Evolutionary conservation across 2,797 vertebrate species (phyloP).

Genomic region (Spea hammondii): DNA sequence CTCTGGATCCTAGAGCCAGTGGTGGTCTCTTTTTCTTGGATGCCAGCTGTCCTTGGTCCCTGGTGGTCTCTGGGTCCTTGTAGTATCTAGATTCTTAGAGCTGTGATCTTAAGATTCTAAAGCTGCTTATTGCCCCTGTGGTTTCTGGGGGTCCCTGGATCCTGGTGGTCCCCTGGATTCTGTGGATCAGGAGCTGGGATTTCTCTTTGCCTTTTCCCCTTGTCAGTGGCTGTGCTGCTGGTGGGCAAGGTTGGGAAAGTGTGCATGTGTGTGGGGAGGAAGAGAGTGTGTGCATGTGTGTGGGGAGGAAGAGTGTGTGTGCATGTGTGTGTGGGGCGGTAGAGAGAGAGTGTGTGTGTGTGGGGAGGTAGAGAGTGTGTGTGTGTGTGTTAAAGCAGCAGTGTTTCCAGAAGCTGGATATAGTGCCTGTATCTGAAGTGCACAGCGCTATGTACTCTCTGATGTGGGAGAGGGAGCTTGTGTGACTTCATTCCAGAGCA

Average conservation of each 20-base stretch:
- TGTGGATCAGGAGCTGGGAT: conserved; percentile 9
- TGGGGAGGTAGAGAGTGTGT: background rate
- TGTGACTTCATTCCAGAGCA: conserved; percentile 24
- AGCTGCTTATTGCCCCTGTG: background rate
- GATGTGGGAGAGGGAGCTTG: conserved; percentile 36
- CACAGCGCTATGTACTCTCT: conserved; percentile 5
- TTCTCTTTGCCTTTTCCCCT: background rate
- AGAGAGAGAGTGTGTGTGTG: background rate
- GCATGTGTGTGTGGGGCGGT: background rate
- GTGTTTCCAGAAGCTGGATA: background rate
- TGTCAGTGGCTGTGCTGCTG: conserved; percentile 8
- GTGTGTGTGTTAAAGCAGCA: background rate
- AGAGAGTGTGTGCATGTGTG: background rate
- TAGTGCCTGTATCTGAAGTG: background rate
- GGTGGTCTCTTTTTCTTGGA: background rate
- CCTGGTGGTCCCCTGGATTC: background rate
- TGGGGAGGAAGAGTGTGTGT: conserved; percentile 13
- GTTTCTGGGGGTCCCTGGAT: background rate
- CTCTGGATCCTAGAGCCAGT: background rate
- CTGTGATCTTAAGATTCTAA: background rate
- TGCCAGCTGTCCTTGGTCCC: background rate
- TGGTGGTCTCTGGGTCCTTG: background rate
- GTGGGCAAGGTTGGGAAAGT: conserved; percentile 6
- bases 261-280: conserved; percentile 11
- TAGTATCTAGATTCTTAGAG: background rate